Conservation (phyloP, 2,113 vertebrate genomes). For the Neogale vison region DNA sequence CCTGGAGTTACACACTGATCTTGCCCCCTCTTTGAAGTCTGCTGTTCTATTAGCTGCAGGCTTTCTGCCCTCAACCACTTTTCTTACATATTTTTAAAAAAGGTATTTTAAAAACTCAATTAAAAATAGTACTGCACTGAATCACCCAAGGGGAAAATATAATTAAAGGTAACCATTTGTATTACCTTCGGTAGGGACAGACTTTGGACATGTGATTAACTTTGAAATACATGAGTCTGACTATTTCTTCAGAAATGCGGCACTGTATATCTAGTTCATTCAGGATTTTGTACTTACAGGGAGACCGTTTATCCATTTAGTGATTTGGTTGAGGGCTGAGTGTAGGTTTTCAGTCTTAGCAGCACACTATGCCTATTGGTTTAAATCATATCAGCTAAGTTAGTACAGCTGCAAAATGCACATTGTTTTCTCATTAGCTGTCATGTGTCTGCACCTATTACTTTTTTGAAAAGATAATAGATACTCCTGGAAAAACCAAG, state of each 20-base stretch:
- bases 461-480: slow-evolving; percentile 49
- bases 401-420: neutral
- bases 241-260: slow-evolving; percentile 23
- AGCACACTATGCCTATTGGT: neutral
- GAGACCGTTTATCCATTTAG: slow-evolving; percentile 25
- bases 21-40: slow-evolving; percentile 46
- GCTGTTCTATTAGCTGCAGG: neutral
- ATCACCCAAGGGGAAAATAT: slow-evolving; percentile 32
- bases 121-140: neutral
- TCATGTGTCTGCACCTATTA: slow-evolving; percentile 35
- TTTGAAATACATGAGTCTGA: neutral
- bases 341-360: slow-evolving; percentile 27
- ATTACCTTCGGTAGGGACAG: slow-evolving; percentile 9
- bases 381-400: neutral
- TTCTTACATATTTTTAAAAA: neutral
- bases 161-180: slow-evolving; percentile 45
- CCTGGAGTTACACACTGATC: slow-evolving; percentile 5
- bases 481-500: slow-evolving; percentile 41
- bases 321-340: neutral
- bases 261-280: neutral
- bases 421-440: slow-evolving; percentile 14
- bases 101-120: slow-evolving; percentile 29
- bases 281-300: neutral
- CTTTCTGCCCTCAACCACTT: neutral
- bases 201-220: neutral